Evolutionary conservation across 2,113 vertebrate species (phyloP), one percentile per base, ranked within the genome.

Genomic region (Potamarius usumacintae): DNA sequence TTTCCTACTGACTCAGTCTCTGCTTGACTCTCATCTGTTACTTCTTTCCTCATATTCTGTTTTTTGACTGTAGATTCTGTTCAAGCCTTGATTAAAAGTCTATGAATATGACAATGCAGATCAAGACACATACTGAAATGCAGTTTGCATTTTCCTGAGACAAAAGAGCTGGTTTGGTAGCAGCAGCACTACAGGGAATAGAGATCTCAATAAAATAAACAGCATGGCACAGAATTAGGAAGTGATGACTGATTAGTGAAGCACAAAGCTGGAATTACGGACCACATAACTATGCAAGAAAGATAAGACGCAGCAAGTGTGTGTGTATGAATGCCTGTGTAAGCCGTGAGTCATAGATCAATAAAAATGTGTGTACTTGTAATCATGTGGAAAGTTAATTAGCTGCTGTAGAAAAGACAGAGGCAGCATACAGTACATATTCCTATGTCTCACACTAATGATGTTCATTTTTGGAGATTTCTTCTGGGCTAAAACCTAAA

Each of bases 1-100:
- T 82, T 82, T 62, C 58, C 57, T 50, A 50, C 60, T n/a, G 34
- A 34, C 34, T 82, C 10, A 82, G 81, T 48, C 10, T 63, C 10
- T 82, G 81, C 60, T 62, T 42, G 30, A 82, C 79, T 82, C 30
- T 60, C 30, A 62, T 62, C 79, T 82, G 81, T 63, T 42, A 65
- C 34, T 42, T 30, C 42, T 82, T 6, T 63, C 12, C 20, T 82
- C 81, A 63, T 34, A 14, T 82, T 63, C 27, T 7, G 0, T 22
- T 82, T 62, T 82, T 60, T 17, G 18, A 42, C 4, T 15, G 27
- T 34, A 34, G 27, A 60, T 60, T 82, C 79, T 82, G 55, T 42
- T 62, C 11, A 82, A 82, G 5, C 20, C 78, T 30, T 17, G 42
- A 20, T 58, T 63, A 2, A 11, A 58, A 58, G 20, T 34, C 55